Base-by-base conservation (phyloP, 2,888 invertebrate genomes). In the Operophtera brumata region DNA sequence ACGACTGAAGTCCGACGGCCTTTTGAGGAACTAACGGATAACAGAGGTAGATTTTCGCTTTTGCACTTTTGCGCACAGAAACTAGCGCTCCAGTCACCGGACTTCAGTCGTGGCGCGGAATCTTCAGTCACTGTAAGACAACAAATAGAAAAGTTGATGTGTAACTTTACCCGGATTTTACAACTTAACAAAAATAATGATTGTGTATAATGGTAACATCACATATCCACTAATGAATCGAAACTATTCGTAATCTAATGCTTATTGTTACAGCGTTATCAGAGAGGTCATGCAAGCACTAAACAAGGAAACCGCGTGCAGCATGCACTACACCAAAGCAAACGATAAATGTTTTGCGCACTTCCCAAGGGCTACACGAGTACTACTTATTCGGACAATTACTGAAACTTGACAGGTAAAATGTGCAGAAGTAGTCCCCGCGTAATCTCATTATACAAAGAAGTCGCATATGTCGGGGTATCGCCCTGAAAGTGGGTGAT, bases 301-400 rank as follows among this genome's bases (percentile, higher is more conserved):
- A 59, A 57, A 50, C 46, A 53, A 43, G 59, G 57, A 52, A 58
- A 59, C 13, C 57, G 11, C 67, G 69, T 69, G 70, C 70, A 61
- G 37, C 70, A 64, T 69, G 71, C 71, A 47, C 20, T 40, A 39
- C 40, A 49, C 45, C 35, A 30, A 47, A 14, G 8, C 42, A 14
- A 8, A 36, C 36, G 43, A 40, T 55, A 60, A 51, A 30, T 13
- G 25, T 40, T 47, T 47, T 44, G 30, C 51, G 32, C 49, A 45
- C 44, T 47, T 20, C 37, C 11, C 28, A 30, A 32, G 40, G 28
- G 32, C 12, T 25, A 44, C 47, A 25, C 36, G 32, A 32, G 39
- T 30, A 6, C 20, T 20, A 20, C 4, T 20, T 20, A 41, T 30
- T 43, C 14, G 20, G 30, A 30, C 9, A 41, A 26, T 26, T 13